These are phyloP conservation scores for Sparus aurata DNA, from an alignment of 2,797 vertebrate genomes.

Conservation along the genomic window DNA sequence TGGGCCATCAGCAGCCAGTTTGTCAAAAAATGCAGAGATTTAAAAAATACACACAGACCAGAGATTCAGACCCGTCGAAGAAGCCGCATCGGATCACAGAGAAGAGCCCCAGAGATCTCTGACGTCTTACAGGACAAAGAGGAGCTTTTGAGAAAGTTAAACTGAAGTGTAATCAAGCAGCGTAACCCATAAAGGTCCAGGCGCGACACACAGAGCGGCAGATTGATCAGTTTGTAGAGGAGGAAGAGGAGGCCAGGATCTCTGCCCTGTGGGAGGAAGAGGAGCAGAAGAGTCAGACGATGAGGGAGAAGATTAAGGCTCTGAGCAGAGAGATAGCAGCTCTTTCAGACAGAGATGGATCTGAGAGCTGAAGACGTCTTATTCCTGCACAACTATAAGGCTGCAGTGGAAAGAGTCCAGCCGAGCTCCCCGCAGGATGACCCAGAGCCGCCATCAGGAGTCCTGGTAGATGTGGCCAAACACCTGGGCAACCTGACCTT, in stretches of 20 bases:
- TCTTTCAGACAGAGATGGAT: slow-evolving; percentile 2
- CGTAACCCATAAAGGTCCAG: background rate
- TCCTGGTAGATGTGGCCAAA: background rate
- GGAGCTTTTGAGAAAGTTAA: slow-evolving; percentile 27
- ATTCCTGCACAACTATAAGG: slow-evolving; percentile 6
- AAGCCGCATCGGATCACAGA: slow-evolving; percentile 14
- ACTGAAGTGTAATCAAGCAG: slow-evolving; percentile 25
- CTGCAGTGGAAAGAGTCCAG: background rate
- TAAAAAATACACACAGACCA: slow-evolving; percentile 8
- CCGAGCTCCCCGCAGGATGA: background rate
- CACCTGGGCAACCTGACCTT: slow-evolving; percentile 1
- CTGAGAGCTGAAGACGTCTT: slow-evolving; percentile 4
- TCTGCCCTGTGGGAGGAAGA: background rate
- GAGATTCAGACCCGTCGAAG: slow-evolving; percentile 1
- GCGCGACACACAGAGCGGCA: background rate
- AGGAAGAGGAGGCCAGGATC: background rate
- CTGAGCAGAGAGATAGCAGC: background rate
- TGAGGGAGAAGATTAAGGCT: background rate
- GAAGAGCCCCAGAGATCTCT: slow-evolving; percentile 15
- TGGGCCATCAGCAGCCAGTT: slow-evolving; percentile 12
- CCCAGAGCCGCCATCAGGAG: background rate
- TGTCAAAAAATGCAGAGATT: slow-evolving; percentile 21
- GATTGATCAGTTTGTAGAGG: background rate
- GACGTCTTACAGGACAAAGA: slow-evolving; percentile 19
- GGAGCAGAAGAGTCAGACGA: background rate